Conservation (phyloP, 2,113 vertebrate species). For the Gallinago paraguaiae region DNA sequence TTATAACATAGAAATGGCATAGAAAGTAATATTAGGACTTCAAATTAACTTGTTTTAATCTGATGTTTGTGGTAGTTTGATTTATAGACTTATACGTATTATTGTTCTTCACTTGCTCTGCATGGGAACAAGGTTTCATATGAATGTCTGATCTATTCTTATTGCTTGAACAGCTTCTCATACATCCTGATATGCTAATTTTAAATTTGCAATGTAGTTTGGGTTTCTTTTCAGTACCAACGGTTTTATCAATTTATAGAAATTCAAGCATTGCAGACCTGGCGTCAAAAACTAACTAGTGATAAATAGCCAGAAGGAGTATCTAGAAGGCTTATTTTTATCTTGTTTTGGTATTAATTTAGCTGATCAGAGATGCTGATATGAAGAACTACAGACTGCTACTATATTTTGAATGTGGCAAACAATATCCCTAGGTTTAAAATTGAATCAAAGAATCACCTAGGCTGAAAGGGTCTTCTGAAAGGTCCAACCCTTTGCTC, state of each 20-base stretch:
- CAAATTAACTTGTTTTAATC: neutral
- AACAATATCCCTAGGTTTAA: neutral
- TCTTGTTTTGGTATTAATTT: neutral
- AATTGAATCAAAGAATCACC: neutral
- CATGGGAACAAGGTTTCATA: neutral
- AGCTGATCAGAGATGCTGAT: neutral
- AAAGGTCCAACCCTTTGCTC: neutral
- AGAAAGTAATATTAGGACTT: neutral
- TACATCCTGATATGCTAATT: neutral
- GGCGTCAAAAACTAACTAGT: neutral
- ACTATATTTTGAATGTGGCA: neutral
- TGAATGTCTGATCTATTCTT: neutral
- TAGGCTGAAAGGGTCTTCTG: neutral
- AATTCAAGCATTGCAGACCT: neutral
- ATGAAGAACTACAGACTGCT: neutral
- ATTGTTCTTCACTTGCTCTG: neutral
- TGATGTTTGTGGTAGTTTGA: neutral
- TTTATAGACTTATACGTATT: neutral
- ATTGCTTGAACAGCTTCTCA: neutral
- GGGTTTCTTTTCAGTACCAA: neutral
- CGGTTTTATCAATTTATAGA: neutral
- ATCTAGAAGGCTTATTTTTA: neutral
- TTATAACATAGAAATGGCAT: neutral
- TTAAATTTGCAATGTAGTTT: neutral
- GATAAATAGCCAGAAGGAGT: neutral